Evolutionary conservation across 2,113 vertebrate species (phyloP), one percentile per base, ranked within the genome.

Genomic region (Daphoenositta chrysoptera): DNA sequence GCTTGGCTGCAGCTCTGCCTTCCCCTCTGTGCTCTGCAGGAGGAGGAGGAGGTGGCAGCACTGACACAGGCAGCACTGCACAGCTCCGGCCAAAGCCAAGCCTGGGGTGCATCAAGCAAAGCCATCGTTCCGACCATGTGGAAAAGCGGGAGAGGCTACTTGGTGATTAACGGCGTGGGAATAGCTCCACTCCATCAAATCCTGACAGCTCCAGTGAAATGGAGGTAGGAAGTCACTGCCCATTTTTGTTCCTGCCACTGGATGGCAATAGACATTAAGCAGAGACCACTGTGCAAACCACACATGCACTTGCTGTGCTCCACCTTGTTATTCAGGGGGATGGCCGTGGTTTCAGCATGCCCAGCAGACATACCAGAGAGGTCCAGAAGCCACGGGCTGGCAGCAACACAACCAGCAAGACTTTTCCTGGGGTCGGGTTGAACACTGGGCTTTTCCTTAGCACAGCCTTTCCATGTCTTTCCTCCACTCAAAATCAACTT

Each of bases 251-350:
- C 42, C 17, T 95, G 92, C 97, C 97, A 96, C 97, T 97, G 98
- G 98, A 98, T 98, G 98, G 98, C 98, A 98, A 98, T 35, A 97
- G 92, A 97, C 31, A 8, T 83, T 94, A 79, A 92, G 95, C 85
- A 89, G 56, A 96, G 8, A 81, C 30, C 27, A 0, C 70, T 40
- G 79, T 4, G 6, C 86, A 90, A 89, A 21, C 9, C 40, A 30
- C 47, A 63, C 21, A 4, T 1, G 50, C n/a, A 1, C 26, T 93
- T 60, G 58, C 76, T 37, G 66, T 3, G 53, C 66, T 39, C 75
- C 94, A 60, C 53, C 56, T 47, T 31, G 58, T 13, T 39, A 6
- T 45, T 80, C 73, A 18, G 24, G 63, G 40, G 8, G 30, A 5
- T 1, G 13, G 37, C 26, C 0, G 3, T 23, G 76, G 21, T 35